phyloP scores from a whole-genome alignment of 2,888 invertebrate species.

The Melieria omissa region DNA sequence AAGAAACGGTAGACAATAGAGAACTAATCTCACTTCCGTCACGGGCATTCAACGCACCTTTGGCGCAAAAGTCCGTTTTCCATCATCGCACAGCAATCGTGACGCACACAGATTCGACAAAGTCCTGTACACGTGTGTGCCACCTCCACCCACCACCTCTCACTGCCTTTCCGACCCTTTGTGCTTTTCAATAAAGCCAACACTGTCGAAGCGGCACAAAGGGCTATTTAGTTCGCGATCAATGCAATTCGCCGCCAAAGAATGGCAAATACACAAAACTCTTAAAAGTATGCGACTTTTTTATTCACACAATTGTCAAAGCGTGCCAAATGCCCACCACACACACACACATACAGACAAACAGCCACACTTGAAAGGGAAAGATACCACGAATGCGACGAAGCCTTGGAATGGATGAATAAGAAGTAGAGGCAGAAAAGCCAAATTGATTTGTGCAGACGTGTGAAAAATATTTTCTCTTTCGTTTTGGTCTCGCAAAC shows the following conservation, averaged over 20 bases:
- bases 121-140: neutral
- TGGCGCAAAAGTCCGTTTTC: slow-evolving; percentile 9
- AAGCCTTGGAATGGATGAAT: neutral
- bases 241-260: slow-evolving; percentile 18
- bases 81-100: slow-evolving; percentile 5
- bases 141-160: neutral
- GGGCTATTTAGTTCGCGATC: slow-evolving; percentile 28
- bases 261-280: slow-evolving; percentile 20
- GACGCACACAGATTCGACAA: neutral
- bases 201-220: slow-evolving; percentile 3
- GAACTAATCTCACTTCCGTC: slow-evolving; percentile 49
- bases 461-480: slow-evolving; percentile 32
- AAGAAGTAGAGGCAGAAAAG: slow-evolving; percentile 8
- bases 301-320: slow-evolving; percentile 27
- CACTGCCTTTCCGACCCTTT: neutral
- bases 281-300: slow-evolving; percentile 9
- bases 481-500: slow-evolving; percentile 14
- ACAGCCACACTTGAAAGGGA: neutral
- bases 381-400: neutral
- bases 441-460: slow-evolving; percentile 35
- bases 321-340: neutral
- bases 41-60: slow-evolving; percentile 35
- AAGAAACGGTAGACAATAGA: slow-evolving; percentile 42
- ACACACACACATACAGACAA: too few relatives aligned
- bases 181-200: neutral